Percentiles rank a stretch among this genome's conserved stretches.
These are phyloP conservation scores for Aspiorhynchus laticeps DNA, from an alignment of 2,113 vertebrate species.

Conservation along the genomic window DNA sequence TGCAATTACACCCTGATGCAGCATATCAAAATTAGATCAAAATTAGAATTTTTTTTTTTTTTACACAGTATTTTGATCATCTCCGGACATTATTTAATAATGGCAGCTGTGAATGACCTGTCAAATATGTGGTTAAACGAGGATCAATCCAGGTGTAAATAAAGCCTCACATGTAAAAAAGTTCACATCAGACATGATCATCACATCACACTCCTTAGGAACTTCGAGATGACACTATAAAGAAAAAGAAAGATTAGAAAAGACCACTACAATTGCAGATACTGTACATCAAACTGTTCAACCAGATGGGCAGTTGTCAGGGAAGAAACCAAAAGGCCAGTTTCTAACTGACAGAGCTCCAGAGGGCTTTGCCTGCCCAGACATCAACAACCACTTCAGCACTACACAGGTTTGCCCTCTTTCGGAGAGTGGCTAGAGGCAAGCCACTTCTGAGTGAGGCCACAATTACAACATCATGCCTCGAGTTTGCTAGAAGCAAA, in stretches of 20 bases:
- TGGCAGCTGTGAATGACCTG: background rate
- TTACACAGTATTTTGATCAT: background rate
- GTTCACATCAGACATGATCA: background rate
- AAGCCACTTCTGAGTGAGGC: background rate
- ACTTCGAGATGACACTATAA: background rate
- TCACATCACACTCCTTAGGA: background rate
- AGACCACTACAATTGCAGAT: background rate
- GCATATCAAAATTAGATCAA: background rate
- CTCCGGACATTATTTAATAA: background rate
- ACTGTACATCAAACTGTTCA: background rate
- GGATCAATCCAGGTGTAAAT: background rate
- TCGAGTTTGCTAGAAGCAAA: background rate
- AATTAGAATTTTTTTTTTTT: background rate
- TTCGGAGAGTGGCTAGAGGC: background rate
- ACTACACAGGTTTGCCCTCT: background rate
- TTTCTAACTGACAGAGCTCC: background rate
- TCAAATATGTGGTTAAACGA: background rate
- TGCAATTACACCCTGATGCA: background rate
- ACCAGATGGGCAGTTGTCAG: background rate
- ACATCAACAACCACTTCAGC: conserved; percentile 2
- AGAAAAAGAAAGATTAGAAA: background rate
- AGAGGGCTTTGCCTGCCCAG: background rate
- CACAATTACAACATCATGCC: background rate
- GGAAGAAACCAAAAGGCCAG: background rate
- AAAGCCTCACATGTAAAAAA: background rate